These are phyloP conservation scores for Tadarida brasiliensis DNA, from an alignment of 2,797 vertebrate species.

Conservation along the genomic window DNA sequence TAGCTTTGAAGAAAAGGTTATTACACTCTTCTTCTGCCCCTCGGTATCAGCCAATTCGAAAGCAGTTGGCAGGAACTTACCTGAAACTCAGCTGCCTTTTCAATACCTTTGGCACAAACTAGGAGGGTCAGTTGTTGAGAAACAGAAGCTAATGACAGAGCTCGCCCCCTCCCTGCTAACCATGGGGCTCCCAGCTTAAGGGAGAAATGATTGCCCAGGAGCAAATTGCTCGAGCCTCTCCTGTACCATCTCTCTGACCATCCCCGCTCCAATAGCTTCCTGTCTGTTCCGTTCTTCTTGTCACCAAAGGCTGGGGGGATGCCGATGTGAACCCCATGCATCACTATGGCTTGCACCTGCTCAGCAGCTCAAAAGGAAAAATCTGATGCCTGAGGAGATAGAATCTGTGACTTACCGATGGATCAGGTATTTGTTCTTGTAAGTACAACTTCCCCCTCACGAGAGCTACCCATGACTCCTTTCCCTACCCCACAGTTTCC, in stretches of 20 bases:
- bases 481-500: not conserved
- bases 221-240: not conserved
- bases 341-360: not conserved
- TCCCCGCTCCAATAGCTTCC: not conserved
- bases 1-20: slow-evolving; percentile 83
- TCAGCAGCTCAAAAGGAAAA: not conserved
- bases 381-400: not conserved
- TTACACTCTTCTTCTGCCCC: slow-evolving; percentile 70
- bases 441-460: not conserved
- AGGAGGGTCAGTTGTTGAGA: not conserved
- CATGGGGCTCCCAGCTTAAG: not conserved
- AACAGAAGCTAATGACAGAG: slow-evolving; percentile 20
- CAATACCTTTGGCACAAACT: not conserved
- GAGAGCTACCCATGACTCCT: not conserved
- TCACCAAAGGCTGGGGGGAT: not conserved
- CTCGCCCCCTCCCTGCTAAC: not conserved
- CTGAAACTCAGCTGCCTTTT: slow-evolving; percentile 28
- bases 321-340: not conserved
- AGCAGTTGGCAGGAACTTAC: slow-evolving; percentile 57
- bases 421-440: not conserved
- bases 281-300: not conserved
- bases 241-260: not conserved
- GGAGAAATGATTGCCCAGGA: not conserved
- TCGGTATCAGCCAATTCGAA: slow-evolving; percentile 59
- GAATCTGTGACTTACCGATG: not conserved